Evolutionary conservation across 1,140 invertebrate genomes (phyloP).

Genomic region (Pinna nobilis): DNA sequence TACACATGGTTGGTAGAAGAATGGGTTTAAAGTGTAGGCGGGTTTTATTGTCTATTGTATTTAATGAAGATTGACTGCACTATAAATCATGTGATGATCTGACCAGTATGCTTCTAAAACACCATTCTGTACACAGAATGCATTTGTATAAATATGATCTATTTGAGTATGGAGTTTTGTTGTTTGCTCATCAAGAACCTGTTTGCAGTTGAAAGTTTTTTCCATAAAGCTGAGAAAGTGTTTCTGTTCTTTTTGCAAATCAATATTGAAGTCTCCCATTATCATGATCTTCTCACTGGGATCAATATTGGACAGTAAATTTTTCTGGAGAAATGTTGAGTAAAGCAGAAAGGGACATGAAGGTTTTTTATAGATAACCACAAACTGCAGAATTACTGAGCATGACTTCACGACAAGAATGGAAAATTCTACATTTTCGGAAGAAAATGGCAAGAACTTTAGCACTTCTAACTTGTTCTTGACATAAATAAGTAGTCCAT

Average conservation of each 20-base stretch:
- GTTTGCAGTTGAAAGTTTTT: slow-evolving; percentile 3
- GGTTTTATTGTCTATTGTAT: too few relatives aligned
- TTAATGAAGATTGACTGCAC: too few relatives aligned
- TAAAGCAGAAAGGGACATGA: neutral
- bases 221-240: slow-evolving; percentile 4
- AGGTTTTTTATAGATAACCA: slow-evolving; percentile 19
- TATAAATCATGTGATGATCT: slow-evolving; percentile 7
- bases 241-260: slow-evolving; percentile 11
- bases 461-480: slow-evolving; percentile 1
- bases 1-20: too few relatives aligned
- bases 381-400: neutral
- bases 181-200: slow-evolving; percentile 4
- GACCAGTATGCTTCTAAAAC: slow-evolving; percentile 16
- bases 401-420: neutral
- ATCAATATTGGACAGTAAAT: neutral
- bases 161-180: slow-evolving; percentile 6
- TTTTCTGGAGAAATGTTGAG: neutral
- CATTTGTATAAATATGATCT: slow-evolving; percentile 12
- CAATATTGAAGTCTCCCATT: slow-evolving; percentile 20
- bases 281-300: neutral
- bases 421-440: slow-evolving; percentile 7
- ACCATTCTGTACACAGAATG: neutral
- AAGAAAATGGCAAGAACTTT: slow-evolving; percentile 3
- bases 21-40: too few relatives aligned
- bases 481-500: slow-evolving; percentile 14